Evolutionary conservation across 2,888 invertebrate species (phyloP), one percentile per base, ranked within the genome.

Genomic region (Corbicula japonica): DNA sequence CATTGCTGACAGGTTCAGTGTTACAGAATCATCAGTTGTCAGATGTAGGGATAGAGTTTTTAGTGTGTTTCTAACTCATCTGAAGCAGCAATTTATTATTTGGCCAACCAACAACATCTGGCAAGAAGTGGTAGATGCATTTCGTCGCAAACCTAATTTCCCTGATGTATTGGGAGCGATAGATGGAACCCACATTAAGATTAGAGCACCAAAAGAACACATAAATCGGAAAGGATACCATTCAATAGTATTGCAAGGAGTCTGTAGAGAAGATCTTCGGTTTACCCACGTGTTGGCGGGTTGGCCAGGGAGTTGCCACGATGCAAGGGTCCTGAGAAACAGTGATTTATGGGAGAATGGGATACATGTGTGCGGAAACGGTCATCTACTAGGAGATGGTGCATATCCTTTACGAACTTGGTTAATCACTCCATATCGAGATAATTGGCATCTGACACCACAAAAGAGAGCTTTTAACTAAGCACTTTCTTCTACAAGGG

Each of bases 371-470:
- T 41, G 63, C 32, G 48, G 48, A 23, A 41, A 28, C 5, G 35
- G 26, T 30, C 56, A 34, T 38, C 23, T 68, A 21, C 54, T 52
- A 2, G 68, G 46, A 5, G 68, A 68, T 54, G 52, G 54, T 23
- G 68, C 52, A 12, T 68, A 68, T 28, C 54, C 68, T 15, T 28
- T 26, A 26, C 12, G 41, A 12, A 10, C 41, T 23, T 68, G 68
- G 68, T 38, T 68, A 18, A 3, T 68, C 12, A 68, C 68, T 38
- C 68, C 68, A 28, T 68, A 68, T 32, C 65, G 62, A 10, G 44
- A 62, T 44, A 62, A 62, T 62, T 38, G 62, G 15, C 44, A 26
- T 62, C 30, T 38, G 26, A 41, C 26, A n/a, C n/a, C 21, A 62
- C 21, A 62, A 18, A 28, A 62, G 38, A n/a, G 21, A 41, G 12